Evolutionary conservation across 2,797 vertebrate species (phyloP), one percentile per base, ranked within the genome.

Genomic region (Acanthiza pusilla): DNA sequence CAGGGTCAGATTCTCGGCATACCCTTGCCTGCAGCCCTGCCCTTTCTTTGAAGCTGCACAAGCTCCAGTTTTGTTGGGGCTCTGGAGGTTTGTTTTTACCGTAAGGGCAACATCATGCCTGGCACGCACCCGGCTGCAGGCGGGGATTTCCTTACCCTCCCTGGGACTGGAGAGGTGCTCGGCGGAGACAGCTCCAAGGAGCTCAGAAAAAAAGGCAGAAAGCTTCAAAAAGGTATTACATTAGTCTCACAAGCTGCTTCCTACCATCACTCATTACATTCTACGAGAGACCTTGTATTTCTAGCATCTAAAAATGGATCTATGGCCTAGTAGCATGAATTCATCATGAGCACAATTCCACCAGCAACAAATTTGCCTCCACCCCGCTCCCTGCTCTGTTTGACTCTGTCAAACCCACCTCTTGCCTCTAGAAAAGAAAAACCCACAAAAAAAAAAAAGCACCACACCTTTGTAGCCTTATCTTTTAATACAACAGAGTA

Each of bases 1-100:
- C 4, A 8, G 73, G 95, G 94, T 97, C 96, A 96, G 94, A 95
- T 96, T 96, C 96, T 84, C 84, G 0, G 50, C 94, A 96, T 91
- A 90, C 75, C 58, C 94, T 84, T 79, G 66, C 71, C 63, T 15
- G 16, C 51, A 84, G 77, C 72, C 62, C 85, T 57, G 54, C 54
- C 58, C 54, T 42, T 32, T 23, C 72, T 94, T 91, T 91, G 88
- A 94, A 84, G 50, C 7, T 2, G 55, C 80, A 75, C 50, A 88
- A 82, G 48, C 60, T 50, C 40, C 15, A 16, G 34, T 63, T 90
- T 36, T 90, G 73, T 23, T 51, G 43, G 27, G 21, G 16, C 7
- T 65, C 67, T 10, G 9, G 21, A 67, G 38, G 11, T 42, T 84
- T 96, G 77, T 47, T 92, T 89, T 86, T 66, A 63, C 29, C 1